Percentiles rank a stretch among this genome's conserved stretches.
Conservation (phyloP, 2,888 invertebrate species). For the Sesamia inferens region DNA sequence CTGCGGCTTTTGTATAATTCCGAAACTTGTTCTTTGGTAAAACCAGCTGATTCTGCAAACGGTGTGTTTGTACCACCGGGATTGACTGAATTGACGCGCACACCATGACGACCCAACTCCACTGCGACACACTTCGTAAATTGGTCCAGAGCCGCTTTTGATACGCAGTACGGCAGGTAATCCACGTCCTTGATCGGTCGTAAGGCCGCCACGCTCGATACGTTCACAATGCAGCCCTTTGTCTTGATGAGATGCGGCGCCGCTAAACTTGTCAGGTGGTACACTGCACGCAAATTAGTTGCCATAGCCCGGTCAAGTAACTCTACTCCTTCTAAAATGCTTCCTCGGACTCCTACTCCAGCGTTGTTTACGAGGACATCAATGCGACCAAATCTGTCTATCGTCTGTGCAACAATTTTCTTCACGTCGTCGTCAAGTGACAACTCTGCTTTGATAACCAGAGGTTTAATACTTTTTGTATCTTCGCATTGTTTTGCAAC, state of each 20-base stretch:
- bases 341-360: conserved; percentile 93
- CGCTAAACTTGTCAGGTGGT: conserved; percentile 94
- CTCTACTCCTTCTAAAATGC: conserved; percentile 94
- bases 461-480: conserved; percentile 82
- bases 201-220: conserved; percentile 96
- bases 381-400: conserved; percentile 92
- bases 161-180: conserved; percentile 96
- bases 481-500: conserved; percentile 90
- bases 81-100: conserved; percentile 97
- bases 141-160: conserved; percentile 98
- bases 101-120: conserved; percentile 93
- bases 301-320: conserved; percentile 96
- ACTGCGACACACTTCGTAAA: conserved; percentile 97
- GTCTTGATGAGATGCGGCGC: conserved; percentile 94
- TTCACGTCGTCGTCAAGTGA: conserved; percentile 92
- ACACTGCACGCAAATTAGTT: conserved; percentile 94
- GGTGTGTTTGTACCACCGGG: conserved; percentile 97
- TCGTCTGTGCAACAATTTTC: conserved; percentile 91
- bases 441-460: conserved; percentile 91
- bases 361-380: conserved; percentile 96
- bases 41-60: conserved; percentile 91
- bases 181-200: conserved; percentile 90
- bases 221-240: conserved; percentile 96
- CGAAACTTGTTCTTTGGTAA: conserved; percentile 89
- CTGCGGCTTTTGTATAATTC: conserved; percentile 94